Percentiles rank a stretch among this genome's conserved stretches.
Evolutionary conservation across 1,140 invertebrate species (phyloP).

Genomic region (Coenobita brevimanus): DNA sequence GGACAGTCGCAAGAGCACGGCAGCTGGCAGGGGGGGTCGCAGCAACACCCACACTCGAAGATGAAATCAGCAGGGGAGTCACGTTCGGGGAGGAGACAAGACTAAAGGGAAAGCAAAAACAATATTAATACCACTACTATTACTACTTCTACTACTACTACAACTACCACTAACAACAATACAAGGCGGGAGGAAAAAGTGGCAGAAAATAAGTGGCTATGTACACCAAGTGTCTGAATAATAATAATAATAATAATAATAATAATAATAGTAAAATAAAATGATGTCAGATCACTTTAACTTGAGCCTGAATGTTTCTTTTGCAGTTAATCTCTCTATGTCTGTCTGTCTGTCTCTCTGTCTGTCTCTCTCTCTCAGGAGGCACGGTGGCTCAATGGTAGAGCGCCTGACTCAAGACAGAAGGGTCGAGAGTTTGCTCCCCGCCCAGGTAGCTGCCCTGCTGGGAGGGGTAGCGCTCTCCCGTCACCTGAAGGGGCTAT

Average conservation of each 20-base stretch:
- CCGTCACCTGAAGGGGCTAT: no score
- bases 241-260: background rate
- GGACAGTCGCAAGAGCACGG: slow-evolving; percentile 41
- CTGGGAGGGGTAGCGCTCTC: no score
- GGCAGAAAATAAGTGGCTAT: background rate
- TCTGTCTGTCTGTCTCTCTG: no score
- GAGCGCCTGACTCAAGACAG: no score
- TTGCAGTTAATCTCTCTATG: no score
- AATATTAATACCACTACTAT: no score
- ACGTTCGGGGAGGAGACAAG: slow-evolving; percentile 17
- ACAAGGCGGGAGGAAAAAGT: background rate
- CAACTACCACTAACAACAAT: background rate
- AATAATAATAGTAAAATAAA: background rate
- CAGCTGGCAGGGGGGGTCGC: slow-evolving; percentile 39
- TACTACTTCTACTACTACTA: background rate
- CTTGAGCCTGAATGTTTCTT: no score
- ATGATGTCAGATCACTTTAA: no score
- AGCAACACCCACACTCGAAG: slow-evolving; percentile 46
- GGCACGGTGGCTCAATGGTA: no score
- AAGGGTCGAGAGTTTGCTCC: no score
- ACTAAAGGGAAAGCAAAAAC: background rate
- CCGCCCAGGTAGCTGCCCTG: no score
- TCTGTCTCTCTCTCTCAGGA: no score
- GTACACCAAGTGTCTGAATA: background rate
- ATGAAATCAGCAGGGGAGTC: slow-evolving; percentile 40